Evolutionary conservation across 2,888 invertebrate genomes (phyloP), one percentile per base, ranked within the genome.

Genomic region (Drosophila neutralis): DNA sequence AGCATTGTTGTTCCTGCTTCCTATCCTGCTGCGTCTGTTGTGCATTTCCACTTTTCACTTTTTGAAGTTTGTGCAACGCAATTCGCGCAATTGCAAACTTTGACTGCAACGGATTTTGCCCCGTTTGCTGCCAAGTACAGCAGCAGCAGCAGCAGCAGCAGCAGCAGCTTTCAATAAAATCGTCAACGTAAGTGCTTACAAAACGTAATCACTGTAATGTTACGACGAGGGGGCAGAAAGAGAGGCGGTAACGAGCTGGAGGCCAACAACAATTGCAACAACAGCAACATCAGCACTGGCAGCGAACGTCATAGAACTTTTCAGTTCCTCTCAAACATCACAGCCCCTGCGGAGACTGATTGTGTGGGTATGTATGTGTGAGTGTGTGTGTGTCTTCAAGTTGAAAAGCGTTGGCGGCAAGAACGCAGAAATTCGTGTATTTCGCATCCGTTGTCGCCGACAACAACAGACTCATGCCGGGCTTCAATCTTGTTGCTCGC

Each of bases 201-300:
- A 80, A 76, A 87, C 86, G 86, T 87, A 87, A 87, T 89, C 89
- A 87, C 89, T 87, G 88, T 85, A 87, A 89, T 89, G 88, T 69
- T 76, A 68, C 75, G 74, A 71, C 62, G 73, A 61, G 15, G 70
- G 72, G 76, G 8, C 36, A 1, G n/a, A 11, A 56, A 8, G 38
- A 66, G 40, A 52, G 61, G 56, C 62, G 68, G 73, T 81, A 73
- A 72, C 70, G 60, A 77, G 81, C 73, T 53, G 61, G 38, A 49
- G 54, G 70, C 57, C 57, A 53, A 60, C 63, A 52, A 24, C 51
- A 58, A n/a, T 2, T n/a, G 7, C 27, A 54, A 15, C 36, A 54
- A n/a, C 29, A 31, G 29, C 11, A 29, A 18, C 4, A 45, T 10
- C 45, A 45, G 15, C 45, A 35, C 21, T 54, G 54, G 10, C 56